These are phyloP conservation scores for Philotrypesis tridentata DNA, from an alignment of 1,140 invertebrate species.

Conservation along the genomic window DNA sequence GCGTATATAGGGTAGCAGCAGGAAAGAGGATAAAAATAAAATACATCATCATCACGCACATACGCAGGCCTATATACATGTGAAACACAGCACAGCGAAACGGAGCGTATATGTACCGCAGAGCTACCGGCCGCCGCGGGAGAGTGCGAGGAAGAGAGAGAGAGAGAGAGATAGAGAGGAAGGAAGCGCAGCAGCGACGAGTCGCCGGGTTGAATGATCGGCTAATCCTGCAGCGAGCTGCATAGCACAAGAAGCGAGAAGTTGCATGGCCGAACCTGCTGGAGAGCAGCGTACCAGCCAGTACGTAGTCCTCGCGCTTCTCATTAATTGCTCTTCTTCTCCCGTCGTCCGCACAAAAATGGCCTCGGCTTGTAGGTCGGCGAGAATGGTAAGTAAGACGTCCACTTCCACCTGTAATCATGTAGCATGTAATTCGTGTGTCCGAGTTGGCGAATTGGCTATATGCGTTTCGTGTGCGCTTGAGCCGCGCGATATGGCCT, in stretches of 20 bases:
- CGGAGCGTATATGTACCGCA: not conserved
- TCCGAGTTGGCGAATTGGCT: conserved; percentile 1
- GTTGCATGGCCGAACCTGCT: not conserved
- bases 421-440: not conserved
- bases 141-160: not conserved
- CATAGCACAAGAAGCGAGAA: not conserved
- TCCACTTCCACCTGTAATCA: conserved; percentile 78
- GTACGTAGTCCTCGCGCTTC: not conserved
- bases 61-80: no score
- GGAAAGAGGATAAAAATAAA: not conserved
- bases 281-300: not conserved
- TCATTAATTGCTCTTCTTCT: conserved; percentile 45
- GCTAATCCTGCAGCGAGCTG: not conserved
- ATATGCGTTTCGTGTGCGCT: not conserved
- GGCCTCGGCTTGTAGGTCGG: conserved; percentile 77
- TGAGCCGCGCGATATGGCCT: not conserved
- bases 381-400: conserved; percentile 80
- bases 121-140: not conserved
- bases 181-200: not conserved
- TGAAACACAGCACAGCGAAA: not conserved
- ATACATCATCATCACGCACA: not conserved
- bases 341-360: conserved; percentile 49
- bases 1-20: not conserved
- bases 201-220: not conserved
- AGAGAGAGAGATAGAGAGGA: not conserved